Evolutionary conservation across 1,140 invertebrate genomes (phyloP).

Genomic region (Halictus rubicundus): DNA sequence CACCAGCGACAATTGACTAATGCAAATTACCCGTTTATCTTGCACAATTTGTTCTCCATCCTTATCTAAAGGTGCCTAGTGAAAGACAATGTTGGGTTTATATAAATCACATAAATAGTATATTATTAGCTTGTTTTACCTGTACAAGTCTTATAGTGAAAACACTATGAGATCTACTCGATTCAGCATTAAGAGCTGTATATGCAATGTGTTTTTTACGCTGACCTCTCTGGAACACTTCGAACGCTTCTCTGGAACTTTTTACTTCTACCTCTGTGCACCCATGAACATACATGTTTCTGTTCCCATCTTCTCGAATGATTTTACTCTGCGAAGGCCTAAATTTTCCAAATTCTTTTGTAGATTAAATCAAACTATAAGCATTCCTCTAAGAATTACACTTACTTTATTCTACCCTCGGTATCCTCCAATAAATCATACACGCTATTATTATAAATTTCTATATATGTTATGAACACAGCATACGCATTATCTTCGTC

Average conservation of each 20-base stretch:
- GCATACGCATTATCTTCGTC: conserved; percentile 92
- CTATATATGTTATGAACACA: conserved; percentile 98
- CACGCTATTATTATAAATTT: conserved; percentile 98
- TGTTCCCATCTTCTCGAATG: conserved; percentile 87
- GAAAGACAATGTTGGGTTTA: background rate
- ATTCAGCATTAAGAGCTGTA: conserved; percentile 94
- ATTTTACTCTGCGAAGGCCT: conserved; percentile 84
- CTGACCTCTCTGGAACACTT: conserved; percentile 90
- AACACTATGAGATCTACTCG: conserved; percentile 95
- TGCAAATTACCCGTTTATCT: conserved; percentile 84
- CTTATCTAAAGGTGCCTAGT: conserved; percentile 88
- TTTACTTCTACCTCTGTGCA: conserved; percentile 95
- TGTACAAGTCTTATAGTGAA: conserved; percentile 95
- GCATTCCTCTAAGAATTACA: background rate
- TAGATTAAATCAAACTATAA: background rate
- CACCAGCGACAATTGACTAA: conserved; percentile 94
- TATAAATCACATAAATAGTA: too few species aligned
- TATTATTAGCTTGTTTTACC: conserved; percentile 70
- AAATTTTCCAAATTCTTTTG: conserved; percentile 19
- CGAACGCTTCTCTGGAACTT: conserved; percentile 94
- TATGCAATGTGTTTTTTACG: conserved; percentile 92
- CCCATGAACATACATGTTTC: conserved; percentile 95
- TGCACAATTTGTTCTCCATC: conserved; percentile 85
- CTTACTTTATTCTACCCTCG: conserved; percentile 77
- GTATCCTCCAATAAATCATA: conserved; percentile 96